Conservation (phyloP, 2,113 vertebrate species). For the Naja naja region DNA sequence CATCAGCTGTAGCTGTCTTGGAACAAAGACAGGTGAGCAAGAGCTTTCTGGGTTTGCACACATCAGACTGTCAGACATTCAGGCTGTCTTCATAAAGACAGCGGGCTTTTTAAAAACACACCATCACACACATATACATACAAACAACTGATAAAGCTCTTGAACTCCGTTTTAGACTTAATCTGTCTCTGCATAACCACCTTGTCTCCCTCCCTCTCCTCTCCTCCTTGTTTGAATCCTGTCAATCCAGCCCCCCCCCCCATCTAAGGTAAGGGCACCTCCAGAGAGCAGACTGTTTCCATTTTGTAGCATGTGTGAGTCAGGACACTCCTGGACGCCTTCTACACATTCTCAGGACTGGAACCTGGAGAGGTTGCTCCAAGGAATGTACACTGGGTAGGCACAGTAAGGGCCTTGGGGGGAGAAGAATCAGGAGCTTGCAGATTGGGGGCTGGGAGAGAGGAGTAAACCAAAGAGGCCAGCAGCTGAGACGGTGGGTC, state of each 20-base stretch:
- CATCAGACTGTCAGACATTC: not conserved
- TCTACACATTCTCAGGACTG: not conserved
- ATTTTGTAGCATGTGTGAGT: not conserved
- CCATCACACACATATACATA: not conserved
- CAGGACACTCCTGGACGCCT: not conserved
- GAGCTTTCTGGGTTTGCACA: not conserved
- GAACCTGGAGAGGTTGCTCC: not conserved
- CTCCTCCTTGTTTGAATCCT: not conserved
- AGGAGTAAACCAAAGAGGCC: not conserved
- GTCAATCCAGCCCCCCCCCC: not conserved
- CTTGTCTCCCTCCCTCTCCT: not conserved
- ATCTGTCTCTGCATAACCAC: not conserved
- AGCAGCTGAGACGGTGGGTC: not conserved
- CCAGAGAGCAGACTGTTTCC: not conserved
- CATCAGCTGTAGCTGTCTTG: not conserved
- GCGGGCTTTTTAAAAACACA: not conserved
- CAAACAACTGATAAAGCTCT: not conserved
- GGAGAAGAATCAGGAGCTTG: not conserved
- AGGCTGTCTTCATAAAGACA: not conserved
- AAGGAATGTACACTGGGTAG: not conserved
- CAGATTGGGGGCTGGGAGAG: not conserved
- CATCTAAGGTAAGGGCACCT: not conserved
- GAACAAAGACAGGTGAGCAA: not conserved
- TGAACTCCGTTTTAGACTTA: not conserved
- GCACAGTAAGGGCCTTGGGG: not conserved